These are phyloP conservation scores for Oryzias javanicus DNA, from an alignment of 2,113 vertebrate genomes.

Conservation along the genomic window DNA sequence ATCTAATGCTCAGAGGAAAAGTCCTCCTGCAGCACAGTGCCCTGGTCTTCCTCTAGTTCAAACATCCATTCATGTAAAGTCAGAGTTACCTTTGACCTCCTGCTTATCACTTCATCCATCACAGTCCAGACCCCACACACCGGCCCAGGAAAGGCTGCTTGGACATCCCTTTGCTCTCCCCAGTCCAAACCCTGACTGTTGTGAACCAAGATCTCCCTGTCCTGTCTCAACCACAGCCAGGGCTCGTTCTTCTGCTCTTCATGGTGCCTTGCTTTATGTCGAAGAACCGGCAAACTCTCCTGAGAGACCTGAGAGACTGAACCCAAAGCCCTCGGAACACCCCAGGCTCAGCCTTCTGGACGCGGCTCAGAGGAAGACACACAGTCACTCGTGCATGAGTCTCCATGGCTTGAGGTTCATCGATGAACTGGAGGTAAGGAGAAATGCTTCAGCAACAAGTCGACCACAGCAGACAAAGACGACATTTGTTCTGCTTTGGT, in stretches of 20 bases:
- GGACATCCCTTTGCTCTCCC: slow-evolving; percentile 79
- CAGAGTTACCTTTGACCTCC: too few relatives aligned
- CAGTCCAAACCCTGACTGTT: slow-evolving; percentile 84
- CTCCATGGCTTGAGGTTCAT: slow-evolving; percentile 70
- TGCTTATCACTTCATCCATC: neutral
- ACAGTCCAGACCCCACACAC: slow-evolving; percentile 52
- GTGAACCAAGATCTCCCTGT: slow-evolving; percentile 61
- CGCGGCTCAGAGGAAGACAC: slow-evolving; percentile 62
- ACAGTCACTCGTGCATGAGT: slow-evolving; percentile 70
- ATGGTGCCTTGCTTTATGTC: slow-evolving; percentile 69
- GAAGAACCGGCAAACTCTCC: slow-evolving; percentile 70
- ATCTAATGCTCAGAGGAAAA: slow-evolving; percentile 61
- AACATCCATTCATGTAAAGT: slow-evolving; percentile 17
- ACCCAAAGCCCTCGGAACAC: slow-evolving; percentile 74
- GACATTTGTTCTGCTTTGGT: too few relatives aligned
- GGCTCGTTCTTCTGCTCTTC: slow-evolving; percentile 73
- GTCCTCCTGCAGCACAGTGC: slow-evolving; percentile 47
- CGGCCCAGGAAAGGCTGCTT: slow-evolving; percentile 46
- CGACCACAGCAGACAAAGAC: too few relatives aligned
- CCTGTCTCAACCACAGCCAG: slow-evolving; percentile 55
- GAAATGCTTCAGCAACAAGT: too few relatives aligned
- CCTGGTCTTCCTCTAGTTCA: slow-evolving; percentile 36
- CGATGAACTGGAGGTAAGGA: slow-evolving; percentile 82
- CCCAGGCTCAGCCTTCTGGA: slow-evolving; percentile 75
- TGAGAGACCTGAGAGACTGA: slow-evolving; percentile 75